Evolutionary conservation across 2,797 vertebrate genomes (phyloP), one percentile per base, ranked within the genome.

Genomic region (Chaenodraco wilsoni): DNA sequence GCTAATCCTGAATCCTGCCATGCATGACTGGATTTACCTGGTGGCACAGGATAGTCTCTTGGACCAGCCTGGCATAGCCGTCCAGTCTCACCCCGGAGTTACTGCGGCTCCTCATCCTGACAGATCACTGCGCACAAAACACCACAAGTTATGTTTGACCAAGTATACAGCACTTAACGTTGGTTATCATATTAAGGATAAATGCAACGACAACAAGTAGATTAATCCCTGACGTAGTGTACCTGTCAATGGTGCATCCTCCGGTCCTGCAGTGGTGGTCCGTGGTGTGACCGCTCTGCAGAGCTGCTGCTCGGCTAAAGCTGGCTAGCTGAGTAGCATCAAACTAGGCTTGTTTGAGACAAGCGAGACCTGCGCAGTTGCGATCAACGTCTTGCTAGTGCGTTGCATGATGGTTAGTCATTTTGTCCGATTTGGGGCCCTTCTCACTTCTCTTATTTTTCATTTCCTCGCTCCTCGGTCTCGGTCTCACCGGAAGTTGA

Each of bases 11-110:
- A 2, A 15, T 55, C 14, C 17, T 49, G 19, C 17, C 21, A 3
- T 31, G 40, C 12, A 0, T 21, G 12, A 56, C 7, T 58, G 59
- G 3, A 79, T 92, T 89, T 87, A 98, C 98, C 97, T 99, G 98
- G 73, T 97, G 95, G 75, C 96, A 95, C 44, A 99, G 92, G 87
- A 99, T 98, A 5, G 98, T 99, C 83, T 97, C 95, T 23, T 99
- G 97, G 44, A 99, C 94, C 52, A 99, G 93, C 43, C 97, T 92
- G 65, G 96, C 97, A 33, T 97, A 99, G 1, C 96, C 95, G 72
- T 99, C 98, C 87, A 99, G 90, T 21, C 96, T 94, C 76, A 99
- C 97, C 46, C 98, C 98, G 0, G 98, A 99, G 87, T 99, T 99
- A 89, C 98, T 99, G 85, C 98, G 95, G 91, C 98, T 99, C 90